These are phyloP conservation scores for Takifugu bimaculatus DNA, from an alignment of 2,113 vertebrate species.

Conservation along the genomic window DNA sequence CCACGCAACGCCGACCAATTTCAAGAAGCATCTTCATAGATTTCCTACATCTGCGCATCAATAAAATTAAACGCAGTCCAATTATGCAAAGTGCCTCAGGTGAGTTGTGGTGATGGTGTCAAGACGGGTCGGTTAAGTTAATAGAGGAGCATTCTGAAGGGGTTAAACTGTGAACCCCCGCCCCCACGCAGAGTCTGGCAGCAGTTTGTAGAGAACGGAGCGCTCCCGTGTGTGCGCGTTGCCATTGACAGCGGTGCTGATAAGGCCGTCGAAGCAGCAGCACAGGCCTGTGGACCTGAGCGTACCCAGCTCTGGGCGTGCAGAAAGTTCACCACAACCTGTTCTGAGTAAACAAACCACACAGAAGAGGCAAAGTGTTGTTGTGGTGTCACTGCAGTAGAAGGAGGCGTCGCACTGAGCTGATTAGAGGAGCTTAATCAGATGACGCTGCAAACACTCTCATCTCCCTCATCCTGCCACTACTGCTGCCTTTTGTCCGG, in stretches of 20 bases:
- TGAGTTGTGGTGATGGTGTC: too few relatives aligned
- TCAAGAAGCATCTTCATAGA: slow-evolving; percentile 24
- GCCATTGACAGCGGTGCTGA: slow-evolving; percentile 8
- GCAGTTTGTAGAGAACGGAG: too few relatives aligned
- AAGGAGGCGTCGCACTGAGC: slow-evolving; percentile 32
- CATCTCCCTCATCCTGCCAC: slow-evolving; percentile 22
- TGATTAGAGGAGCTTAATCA: slow-evolving; percentile 40
- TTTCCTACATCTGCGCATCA: slow-evolving; percentile 15
- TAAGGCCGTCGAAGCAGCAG: slow-evolving; percentile 16
- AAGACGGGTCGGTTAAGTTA: too few relatives aligned
- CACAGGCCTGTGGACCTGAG: background rate
- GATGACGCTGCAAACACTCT: slow-evolving; percentile 12
- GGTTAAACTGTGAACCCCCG: too few relatives aligned
- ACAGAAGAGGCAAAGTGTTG: too few relatives aligned
- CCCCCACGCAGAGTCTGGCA: too few relatives aligned
- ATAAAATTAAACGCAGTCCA: slow-evolving; percentile 14
- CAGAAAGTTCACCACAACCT: background rate
- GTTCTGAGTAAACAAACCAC: background rate
- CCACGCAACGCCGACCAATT: slow-evolving; percentile 13
- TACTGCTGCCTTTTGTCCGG: slow-evolving; percentile 2
- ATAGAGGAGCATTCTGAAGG: too few relatives aligned
- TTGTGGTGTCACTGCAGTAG: slow-evolving; percentile 8
- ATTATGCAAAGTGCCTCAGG: too few relatives aligned
- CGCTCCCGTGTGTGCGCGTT: background rate
- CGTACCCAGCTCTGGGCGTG: too few relatives aligned